Evolutionary conservation across 2,888 invertebrate genomes (phyloP).

Genomic region (Cephus spinipes): DNA sequence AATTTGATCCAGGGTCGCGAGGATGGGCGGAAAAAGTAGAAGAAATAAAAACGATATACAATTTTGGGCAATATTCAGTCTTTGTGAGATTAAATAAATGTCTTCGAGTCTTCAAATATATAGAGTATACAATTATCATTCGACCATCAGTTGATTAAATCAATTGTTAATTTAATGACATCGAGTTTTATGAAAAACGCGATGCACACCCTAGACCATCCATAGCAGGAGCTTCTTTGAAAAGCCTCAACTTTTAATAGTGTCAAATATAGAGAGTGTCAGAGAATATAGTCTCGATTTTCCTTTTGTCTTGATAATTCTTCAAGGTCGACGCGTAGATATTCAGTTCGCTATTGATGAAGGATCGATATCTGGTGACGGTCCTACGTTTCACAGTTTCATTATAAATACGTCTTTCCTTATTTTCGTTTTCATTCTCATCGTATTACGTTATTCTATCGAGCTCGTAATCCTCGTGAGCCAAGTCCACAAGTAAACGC

Average conservation of each 20-base stretch:
- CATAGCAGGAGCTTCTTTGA: slow-evolving; percentile 52
- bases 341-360: slow-evolving; percentile 29
- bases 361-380: slow-evolving; percentile 4
- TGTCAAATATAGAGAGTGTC: slow-evolving; percentile 5
- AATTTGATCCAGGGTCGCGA: not conserved
- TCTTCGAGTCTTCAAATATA: not conserved
- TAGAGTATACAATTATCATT: not conserved
- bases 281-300: slow-evolving; percentile 13
- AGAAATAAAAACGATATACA: not conserved
- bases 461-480: not conserved
- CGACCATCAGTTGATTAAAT: not conserved
- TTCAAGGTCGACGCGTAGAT: slow-evolving; percentile 32
- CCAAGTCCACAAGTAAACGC: not conserved
- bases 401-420: not conserved
- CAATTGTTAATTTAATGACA: not conserved
- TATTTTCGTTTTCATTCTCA: not conserved
- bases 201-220: slow-evolving; percentile 39
- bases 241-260: slow-evolving; percentile 30
- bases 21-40: not conserved
- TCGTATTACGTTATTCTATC: not conserved
- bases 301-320: slow-evolving; percentile 27
- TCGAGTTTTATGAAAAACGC: not conserved
- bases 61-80: not conserved
- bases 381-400: not conserved
- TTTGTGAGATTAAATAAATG: not conserved